These are phyloP conservation scores for Sitodiplosis mosellana DNA, from an alignment of 1,140 invertebrate genomes.

Conservation along the genomic window DNA sequence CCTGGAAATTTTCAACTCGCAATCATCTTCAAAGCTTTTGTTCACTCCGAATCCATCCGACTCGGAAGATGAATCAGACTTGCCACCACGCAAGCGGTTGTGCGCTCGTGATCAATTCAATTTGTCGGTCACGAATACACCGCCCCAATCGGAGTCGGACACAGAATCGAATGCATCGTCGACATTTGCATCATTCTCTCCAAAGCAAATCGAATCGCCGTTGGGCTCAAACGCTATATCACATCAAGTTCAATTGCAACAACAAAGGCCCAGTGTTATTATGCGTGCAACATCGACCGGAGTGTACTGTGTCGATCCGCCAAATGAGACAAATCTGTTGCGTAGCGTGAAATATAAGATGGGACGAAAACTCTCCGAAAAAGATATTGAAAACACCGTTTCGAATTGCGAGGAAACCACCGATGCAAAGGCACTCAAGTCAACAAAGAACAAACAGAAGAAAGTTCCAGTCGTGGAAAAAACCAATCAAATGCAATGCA, in stretches of 20 bases:
- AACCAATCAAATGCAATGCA: background rate
- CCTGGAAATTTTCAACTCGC: background rate
- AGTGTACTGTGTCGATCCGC: constrained; percentile 35
- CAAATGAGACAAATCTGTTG: constrained; percentile 35
- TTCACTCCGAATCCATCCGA: constrained; percentile 31
- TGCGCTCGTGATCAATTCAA: constrained; percentile 12
- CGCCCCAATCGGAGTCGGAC: constrained; percentile 8
- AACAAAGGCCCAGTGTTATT: constrained; percentile 45
- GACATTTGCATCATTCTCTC: background rate
- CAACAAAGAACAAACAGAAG: background rate
- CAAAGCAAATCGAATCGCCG: background rate
- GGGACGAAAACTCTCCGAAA: constrained; percentile 26
- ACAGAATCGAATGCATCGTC: background rate
- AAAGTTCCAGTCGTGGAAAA: background rate
- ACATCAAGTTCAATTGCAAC: constrained; percentile 10
- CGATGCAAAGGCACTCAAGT: background rate
- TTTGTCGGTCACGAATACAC: constrained; percentile 4
- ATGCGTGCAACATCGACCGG: constrained; percentile 62
- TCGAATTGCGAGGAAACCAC: background rate
- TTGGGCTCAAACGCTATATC: background rate
- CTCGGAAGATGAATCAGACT: constrained; percentile 27
- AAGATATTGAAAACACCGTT: background rate
- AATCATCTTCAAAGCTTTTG: background rate
- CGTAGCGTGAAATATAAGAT: constrained; percentile 63
- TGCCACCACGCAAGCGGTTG: constrained; percentile 24